These are phyloP conservation scores for Chrysogorgia sp. DNA, from an alignment of 92 coral and sea anemone species.

Conservation along the genomic window DNA sequence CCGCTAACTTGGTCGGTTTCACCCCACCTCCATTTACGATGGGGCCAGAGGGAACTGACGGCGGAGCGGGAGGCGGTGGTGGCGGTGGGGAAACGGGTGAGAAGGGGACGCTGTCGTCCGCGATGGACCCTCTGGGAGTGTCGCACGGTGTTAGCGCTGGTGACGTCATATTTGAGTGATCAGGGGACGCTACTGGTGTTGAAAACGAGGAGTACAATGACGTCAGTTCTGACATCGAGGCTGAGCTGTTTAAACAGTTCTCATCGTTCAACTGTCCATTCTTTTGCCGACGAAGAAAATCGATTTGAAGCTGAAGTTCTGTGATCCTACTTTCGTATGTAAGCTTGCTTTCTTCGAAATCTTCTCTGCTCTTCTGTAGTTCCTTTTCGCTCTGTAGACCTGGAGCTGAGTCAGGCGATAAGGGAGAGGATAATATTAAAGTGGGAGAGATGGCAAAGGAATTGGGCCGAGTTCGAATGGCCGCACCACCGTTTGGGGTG, in stretches of 20 bases:
- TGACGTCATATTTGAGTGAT: conserved; percentile 64
- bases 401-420: not conserved
- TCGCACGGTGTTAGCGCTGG: conserved; percentile 74
- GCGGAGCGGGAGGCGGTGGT: conserved; percentile 61
- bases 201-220: conserved; percentile 33
- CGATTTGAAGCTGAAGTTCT: conserved; percentile 48
- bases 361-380: conserved; percentile 66
- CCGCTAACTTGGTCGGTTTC: conserved; percentile 78
- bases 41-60: conserved; percentile 68
- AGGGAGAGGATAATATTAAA: not conserved
- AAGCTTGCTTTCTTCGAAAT: conserved; percentile 55
- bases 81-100: conserved; percentile 52
- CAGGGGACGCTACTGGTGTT: conserved; percentile 36
- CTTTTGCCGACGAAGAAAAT: conserved; percentile 31
- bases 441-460: conserved; percentile 13
- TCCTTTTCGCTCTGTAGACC: conserved; percentile 39
- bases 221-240: conserved; percentile 42
- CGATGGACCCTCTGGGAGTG: conserved; percentile 16
- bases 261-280: conserved; percentile 16
- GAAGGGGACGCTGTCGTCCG: not conserved
- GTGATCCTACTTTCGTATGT: conserved; percentile 70
- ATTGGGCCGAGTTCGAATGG: not conserved
- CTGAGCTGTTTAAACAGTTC: not conserved
- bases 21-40: conserved; percentile 54
- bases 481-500: not conserved